phyloP scores from a whole-genome alignment of 1,140 invertebrate genomes.

The Drosophila orosa region DNA sequence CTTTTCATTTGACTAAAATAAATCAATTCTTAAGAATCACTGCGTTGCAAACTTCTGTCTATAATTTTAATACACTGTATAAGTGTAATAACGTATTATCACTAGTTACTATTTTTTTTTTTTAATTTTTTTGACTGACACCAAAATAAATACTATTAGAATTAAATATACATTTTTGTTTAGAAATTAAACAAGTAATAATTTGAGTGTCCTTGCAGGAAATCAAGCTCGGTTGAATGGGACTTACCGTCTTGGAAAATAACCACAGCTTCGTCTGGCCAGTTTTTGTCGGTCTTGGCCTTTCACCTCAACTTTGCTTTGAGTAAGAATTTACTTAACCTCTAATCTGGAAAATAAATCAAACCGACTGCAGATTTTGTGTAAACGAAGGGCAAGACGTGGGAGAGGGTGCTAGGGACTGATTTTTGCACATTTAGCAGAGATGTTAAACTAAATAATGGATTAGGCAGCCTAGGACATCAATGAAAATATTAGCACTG shows the following conservation, averaged over 20 bases:
- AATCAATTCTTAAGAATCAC: no score
- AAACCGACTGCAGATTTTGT: constrained; percentile 21
- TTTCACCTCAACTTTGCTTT: constrained; percentile 8
- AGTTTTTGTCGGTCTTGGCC: constrained; percentile 3
- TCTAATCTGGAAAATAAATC: constrained; percentile 33
- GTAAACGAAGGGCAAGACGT: neutral
- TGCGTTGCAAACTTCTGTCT: no score
- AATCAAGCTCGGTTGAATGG: neutral
- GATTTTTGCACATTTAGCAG: constrained; percentile 48
- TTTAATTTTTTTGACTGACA: no score
- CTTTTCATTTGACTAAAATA: no score
- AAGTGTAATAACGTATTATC: no score
- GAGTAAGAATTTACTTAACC: constrained; percentile 13
- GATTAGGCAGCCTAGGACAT: constrained; percentile 22
- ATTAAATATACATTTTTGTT: no score
- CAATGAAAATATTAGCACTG: constrained; percentile 48
- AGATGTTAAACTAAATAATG: constrained; percentile 35
- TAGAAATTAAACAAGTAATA: neutral
- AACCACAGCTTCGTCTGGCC: neutral
- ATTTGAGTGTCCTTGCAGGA: neutral
- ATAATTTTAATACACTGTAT: no score
- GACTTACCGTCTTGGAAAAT: neutral
- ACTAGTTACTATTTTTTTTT: no score
- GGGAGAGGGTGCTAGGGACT: neutral
- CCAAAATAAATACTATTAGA: no score